A percentile compares a stretch with the other conserved stretches of the same genome.
Conservation (phyloP, 2,113 vertebrate genomes). For the Cranoglanis bouderius region DNA sequence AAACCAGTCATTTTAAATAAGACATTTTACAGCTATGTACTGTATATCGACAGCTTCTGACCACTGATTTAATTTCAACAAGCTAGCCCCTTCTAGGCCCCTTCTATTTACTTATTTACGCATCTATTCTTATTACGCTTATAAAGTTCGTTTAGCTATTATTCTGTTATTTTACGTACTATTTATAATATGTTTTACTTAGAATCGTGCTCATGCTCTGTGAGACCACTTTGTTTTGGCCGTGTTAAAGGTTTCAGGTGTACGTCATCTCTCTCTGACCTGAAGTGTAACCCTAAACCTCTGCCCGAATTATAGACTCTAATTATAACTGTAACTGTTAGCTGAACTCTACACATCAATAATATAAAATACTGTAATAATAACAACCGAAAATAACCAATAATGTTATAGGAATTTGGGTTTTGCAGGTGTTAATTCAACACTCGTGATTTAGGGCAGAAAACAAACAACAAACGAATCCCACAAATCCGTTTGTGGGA, state of each 20-base stretch:
- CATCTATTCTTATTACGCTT: neutral
- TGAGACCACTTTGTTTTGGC: neutral
- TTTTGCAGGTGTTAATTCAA: too few species aligned
- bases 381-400: neutral
- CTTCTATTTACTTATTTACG: neutral
- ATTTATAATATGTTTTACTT: neutral
- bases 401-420: neutral
- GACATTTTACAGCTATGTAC: neutral
- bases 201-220: neutral
- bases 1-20: neutral
- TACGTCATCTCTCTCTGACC: neutral
- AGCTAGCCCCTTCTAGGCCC: too few species aligned
- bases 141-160: neutral
- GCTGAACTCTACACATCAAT: neutral
- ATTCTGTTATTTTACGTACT: neutral
- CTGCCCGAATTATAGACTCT: neutral
- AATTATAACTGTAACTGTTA: neutral
- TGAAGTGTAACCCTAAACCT: neutral
- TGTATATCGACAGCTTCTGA: neutral
- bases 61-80: neutral
- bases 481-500: neutral
- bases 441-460: too few species aligned
- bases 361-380: neutral
- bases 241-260: neutral
- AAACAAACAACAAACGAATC: too few species aligned